phyloP scores from a whole-genome alignment of 2,113 vertebrate species.

The Nerophis ophidion region DNA sequence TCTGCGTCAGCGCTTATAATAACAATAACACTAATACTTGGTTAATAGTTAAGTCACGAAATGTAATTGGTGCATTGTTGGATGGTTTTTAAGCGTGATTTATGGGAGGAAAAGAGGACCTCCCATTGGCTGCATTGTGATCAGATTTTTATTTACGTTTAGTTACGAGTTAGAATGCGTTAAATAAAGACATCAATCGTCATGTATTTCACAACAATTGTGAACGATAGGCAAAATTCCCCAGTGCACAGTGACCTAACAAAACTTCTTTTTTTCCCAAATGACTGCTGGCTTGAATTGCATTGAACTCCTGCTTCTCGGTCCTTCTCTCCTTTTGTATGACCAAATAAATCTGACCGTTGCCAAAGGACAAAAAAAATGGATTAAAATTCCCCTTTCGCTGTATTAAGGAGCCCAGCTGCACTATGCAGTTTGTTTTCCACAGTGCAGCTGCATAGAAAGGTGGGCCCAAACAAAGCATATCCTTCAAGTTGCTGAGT shows the following conservation, averaged over 20 bases:
- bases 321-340: slow-evolving; percentile 66
- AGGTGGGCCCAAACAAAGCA: slow-evolving; percentile 59
- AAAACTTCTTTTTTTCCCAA: slow-evolving; percentile 28
- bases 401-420: slow-evolving; percentile 75
- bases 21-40: too few relatives aligned
- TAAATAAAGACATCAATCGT: neutral
- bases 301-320: slow-evolving; percentile 49
- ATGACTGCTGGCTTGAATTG: slow-evolving; percentile 55
- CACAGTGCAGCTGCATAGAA: slow-evolving; percentile 69
- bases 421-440: slow-evolving; percentile 71
- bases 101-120: too few relatives aligned
- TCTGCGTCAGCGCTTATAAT: too few relatives aligned
- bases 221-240: too few relatives aligned
- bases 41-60: too few relatives aligned
- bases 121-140: too few relatives aligned
- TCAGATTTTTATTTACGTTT: too few relatives aligned
- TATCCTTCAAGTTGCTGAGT: slow-evolving; percentile 49
- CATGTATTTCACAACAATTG: slow-evolving; percentile 10
- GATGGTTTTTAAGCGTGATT: too few relatives aligned
- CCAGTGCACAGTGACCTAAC: slow-evolving; percentile 54
- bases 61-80: too few relatives aligned
- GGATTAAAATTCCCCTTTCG: slow-evolving; percentile 77
- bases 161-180: too few relatives aligned
- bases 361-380: slow-evolving; percentile 66
- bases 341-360: slow-evolving; percentile 72